Percentiles rank a stretch among this genome's conserved stretches.
These are phyloP conservation scores for Drosophila histrio DNA, from an alignment of 2,888 invertebrate genomes.

Conservation along the genomic window DNA sequence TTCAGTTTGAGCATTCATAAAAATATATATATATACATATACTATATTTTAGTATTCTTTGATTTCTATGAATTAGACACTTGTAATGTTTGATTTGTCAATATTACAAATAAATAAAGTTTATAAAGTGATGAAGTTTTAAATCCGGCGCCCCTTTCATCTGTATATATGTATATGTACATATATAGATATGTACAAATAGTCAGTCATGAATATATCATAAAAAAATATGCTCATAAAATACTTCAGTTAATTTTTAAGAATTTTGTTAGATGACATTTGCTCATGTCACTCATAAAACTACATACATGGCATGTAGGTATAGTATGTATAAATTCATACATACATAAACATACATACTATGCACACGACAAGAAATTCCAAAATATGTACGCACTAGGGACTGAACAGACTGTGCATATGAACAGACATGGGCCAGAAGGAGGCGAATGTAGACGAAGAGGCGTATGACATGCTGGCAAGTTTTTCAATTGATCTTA, in stretches of 20 bases:
- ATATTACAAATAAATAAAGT: too few species aligned
- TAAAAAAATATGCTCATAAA: not conserved
- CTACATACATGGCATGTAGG: too few species aligned
- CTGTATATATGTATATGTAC: not conserved
- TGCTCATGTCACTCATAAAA: slow-evolving; percentile 9
- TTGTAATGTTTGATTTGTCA: too few species aligned
- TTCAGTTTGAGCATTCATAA: too few species aligned
- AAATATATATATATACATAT: too few species aligned
- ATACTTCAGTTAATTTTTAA: not conserved
- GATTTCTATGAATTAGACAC: too few species aligned
- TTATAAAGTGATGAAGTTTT: too few species aligned
- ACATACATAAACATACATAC: too few species aligned
- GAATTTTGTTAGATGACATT: slow-evolving; percentile 4
- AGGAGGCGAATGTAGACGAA: slow-evolving; percentile 4
- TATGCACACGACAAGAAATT: slow-evolving; percentile 45
- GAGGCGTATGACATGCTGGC: slow-evolving; percentile 80
- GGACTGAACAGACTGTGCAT: slow-evolving; percentile 21
- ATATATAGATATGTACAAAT: not conserved
- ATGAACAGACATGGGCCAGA: slow-evolving; percentile 3
- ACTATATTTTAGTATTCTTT: too few species aligned
- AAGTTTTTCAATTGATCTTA: slow-evolving; percentile 83
- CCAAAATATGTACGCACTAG: slow-evolving; percentile 60
- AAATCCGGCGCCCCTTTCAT: too few species aligned
- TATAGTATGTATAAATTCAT: too few species aligned
- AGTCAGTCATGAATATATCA: not conserved